Evolutionary conservation across 2,113 vertebrate genomes (phyloP), one percentile per base, ranked within the genome.

Genomic region (Lepisosteus osseus): DNA sequence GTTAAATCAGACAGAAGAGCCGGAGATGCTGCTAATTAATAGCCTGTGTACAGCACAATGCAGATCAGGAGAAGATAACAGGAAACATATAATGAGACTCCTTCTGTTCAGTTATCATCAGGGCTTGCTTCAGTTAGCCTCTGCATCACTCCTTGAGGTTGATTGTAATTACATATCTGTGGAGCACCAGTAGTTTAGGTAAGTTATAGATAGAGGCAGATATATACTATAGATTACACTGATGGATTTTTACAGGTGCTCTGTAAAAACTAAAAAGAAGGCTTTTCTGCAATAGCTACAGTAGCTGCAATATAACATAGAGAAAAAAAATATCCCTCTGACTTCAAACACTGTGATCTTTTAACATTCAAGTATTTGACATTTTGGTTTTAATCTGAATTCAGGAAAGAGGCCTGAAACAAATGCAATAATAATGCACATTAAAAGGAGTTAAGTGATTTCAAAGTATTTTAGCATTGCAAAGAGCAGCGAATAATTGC

Each of bases 131-230:
- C 55, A 57, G n/a, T 42, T 45, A 67, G 65, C 64, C 70, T 55
- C 47, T 76, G 59, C 64, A 67, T 40, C 51, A 17, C 77, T 82
- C 74, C 80, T 88, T 85, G 84, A 0, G 67, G 64, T 82, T 86
- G 82, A 87, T 86, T 86, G 79, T 73, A 80, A 80, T 83, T 84
- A 84, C 83, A 80, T 72, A 80, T 83, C 87, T 84, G 83, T 76
- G 77, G 81, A 44, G 51, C 84, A 77, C 80, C 86, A 83, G 86
- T 79, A 76, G 78, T 55, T 80, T 85, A 72, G 68, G 65, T 71
- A 70, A 62, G 61, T 70, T 79, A 75, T 76, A 77, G 83, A 86
- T 72, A 80, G 81, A 83, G 73, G 74, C 74, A 68, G 72, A 44
- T 29, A 29, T 72, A 73, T 57, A 74, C 80, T 72, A 69, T 74